These are phyloP conservation scores for Proisotoma minuta DNA, from an alignment of 2,888 invertebrate species.

Conservation along the genomic window DNA sequence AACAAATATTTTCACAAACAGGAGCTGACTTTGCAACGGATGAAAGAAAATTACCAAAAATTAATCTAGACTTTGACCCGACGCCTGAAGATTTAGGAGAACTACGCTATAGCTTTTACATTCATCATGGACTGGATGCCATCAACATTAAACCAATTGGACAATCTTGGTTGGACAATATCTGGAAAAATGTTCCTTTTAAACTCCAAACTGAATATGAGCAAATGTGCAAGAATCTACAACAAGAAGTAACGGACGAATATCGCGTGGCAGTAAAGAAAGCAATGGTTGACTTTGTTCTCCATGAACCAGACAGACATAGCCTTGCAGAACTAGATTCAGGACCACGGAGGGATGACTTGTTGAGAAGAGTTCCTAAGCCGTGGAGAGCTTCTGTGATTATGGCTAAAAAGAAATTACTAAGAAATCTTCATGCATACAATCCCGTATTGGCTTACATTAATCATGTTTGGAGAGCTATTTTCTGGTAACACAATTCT, in stretches of 20 bases:
- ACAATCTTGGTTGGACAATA: slow-evolving; percentile 61
- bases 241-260: slow-evolving; percentile 76
- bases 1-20: slow-evolving; percentile 22
- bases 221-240: slow-evolving; percentile 55
- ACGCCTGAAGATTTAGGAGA: slow-evolving; percentile 44
- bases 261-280: slow-evolving; percentile 85
- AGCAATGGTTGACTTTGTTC: slow-evolving; percentile 84
- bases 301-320: slow-evolving; percentile 65
- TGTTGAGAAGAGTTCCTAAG: slow-evolving; percentile 42
- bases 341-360: slow-evolving; percentile 35
- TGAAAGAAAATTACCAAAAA: slow-evolving; percentile 25
- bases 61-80: slow-evolving; percentile 35
- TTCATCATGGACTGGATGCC: slow-evolving; percentile 84
- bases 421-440: slow-evolving; percentile 41
- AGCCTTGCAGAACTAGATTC: slow-evolving; percentile 46
- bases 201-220: slow-evolving; percentile 48
- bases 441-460: slow-evolving; percentile 42
- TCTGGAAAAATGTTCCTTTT: slow-evolving; percentile 52
- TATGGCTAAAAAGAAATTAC: slow-evolving; percentile 30
- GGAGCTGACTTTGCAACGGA: slow-evolving; percentile 28
- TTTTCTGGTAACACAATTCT: slow-evolving; percentile 36
- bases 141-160: slow-evolving; percentile 81
- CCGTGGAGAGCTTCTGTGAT: slow-evolving; percentile 40
- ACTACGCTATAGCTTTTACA: slow-evolving; percentile 79
- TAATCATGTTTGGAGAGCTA: slow-evolving; percentile 42